Percentiles rank a stretch among this genome's conserved stretches.
phyloP scores from a whole-genome alignment of 2,113 vertebrate genomes.

The Odobenus rosmarus region DNA sequence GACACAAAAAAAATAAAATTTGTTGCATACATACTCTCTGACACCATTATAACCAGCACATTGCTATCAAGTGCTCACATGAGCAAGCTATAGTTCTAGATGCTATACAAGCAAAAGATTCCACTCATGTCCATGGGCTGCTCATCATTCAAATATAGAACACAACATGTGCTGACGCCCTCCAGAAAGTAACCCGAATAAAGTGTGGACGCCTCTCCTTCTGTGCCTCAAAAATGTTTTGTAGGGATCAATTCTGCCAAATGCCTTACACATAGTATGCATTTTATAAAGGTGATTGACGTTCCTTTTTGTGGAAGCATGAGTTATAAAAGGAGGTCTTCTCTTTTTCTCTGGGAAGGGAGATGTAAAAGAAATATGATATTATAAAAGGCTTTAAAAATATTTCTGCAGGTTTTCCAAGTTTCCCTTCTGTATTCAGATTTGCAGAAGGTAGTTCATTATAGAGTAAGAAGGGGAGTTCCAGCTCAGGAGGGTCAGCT shows the following conservation, averaged over 20 bases:
- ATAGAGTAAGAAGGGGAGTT: too few relatives aligned
- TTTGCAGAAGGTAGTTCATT: not conserved
- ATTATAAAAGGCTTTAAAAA: not conserved
- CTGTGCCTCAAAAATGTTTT: not conserved
- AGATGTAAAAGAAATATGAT: not conserved
- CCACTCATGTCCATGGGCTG: not conserved
- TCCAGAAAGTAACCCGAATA: not conserved
- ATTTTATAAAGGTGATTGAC: not conserved
- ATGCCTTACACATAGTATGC: not conserved
- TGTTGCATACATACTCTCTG: not conserved
- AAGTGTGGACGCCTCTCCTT: not conserved
- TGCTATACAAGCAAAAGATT: not conserved
- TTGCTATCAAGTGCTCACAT: not conserved
- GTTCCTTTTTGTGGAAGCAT: not conserved
- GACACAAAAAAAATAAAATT: too few relatives aligned
- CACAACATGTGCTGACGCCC: fast-evolving
- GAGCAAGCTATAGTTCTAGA: not conserved
- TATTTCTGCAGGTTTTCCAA: not conserved
- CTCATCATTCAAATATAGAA: not conserved
- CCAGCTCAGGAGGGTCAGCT: too few relatives aligned
- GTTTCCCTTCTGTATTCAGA: not conserved
- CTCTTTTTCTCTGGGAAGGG: not conserved
- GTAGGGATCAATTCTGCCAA: not conserved
- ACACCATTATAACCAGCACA: fast-evolving
- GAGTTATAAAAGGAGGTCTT: not conserved